phyloP scores from a whole-genome alignment of 2,797 vertebrate species.

The Dicrostonyx torquatus region DNA sequence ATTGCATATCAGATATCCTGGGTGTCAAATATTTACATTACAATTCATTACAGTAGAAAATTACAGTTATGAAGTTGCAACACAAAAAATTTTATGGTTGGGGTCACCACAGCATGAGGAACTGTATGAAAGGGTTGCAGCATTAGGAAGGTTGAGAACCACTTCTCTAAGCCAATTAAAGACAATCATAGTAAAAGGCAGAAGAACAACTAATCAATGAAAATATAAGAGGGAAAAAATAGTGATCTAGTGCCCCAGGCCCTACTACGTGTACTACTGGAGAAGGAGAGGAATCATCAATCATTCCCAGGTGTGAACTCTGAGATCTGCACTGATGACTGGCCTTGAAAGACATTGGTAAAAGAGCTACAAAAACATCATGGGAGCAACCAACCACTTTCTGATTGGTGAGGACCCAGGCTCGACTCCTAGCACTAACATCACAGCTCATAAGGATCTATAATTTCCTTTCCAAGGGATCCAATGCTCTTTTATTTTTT shows the following conservation, averaged over 20 bases:
- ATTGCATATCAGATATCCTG: no score
- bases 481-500: not conserved
- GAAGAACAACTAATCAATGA: not conserved
- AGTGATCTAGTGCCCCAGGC: not conserved
- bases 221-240: not conserved
- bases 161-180: no score
- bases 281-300: not conserved
- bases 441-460: not conserved
- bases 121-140: no score
- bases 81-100: no score
- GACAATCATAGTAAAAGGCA: not conserved
- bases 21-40: no score
- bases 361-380: no score
- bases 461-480: not conserved
- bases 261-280: not conserved
- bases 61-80: no score
- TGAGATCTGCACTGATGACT: not conserved
- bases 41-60: no score
- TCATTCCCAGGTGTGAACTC: not conserved
- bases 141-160: no score
- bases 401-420: not conserved
- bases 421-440: not conserved
- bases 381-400: not conserved
- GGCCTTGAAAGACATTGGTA: not conserved
- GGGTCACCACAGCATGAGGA: no score